Conservation (phyloP, 2,888 invertebrate genomes). For the Acleris holmiana region DNA sequence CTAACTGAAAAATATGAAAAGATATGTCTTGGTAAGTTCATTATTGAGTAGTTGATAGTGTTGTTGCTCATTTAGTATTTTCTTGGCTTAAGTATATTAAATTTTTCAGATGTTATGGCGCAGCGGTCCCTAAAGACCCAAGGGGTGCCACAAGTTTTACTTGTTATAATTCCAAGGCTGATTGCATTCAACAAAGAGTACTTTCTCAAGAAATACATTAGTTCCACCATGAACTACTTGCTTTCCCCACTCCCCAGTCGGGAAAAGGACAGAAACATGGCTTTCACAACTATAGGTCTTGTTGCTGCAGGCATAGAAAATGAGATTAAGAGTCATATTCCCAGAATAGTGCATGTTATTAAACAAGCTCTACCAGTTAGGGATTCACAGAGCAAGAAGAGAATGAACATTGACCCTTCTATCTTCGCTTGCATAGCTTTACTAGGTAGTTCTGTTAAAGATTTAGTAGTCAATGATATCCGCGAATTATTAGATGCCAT, state of each 20-base stretch:
- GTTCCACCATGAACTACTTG: constrained; percentile 90
- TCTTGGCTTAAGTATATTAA: neutral
- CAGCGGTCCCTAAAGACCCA: constrained; percentile 90
- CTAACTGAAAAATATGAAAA: constrained; percentile 93
- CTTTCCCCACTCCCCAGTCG: constrained; percentile 90
- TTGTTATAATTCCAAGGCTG: constrained; percentile 94
- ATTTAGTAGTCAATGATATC: constrained; percentile 90
- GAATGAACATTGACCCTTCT: constrained; percentile 90
- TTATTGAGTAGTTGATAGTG: neutral
- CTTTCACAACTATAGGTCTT: constrained; percentile 95
- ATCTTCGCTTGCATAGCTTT: constrained; percentile 97
- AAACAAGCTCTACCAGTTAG: constrained; percentile 90
- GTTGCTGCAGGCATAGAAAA: constrained; percentile 94
- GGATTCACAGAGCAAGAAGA: constrained; percentile 91
- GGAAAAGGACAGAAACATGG: constrained; percentile 93
- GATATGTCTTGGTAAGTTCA: constrained; percentile 85
- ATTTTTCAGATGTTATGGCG: constrained; percentile 88
- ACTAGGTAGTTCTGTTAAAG: constrained; percentile 93
- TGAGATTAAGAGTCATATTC: constrained; percentile 91
- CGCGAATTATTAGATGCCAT: constrained; percentile 94
- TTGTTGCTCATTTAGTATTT: neutral
- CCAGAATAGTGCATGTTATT: constrained; percentile 93
- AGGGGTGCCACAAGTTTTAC: constrained; percentile 93
- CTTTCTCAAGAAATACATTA: constrained; percentile 91
- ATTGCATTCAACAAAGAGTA: constrained; percentile 95